phyloP scores from a whole-genome alignment of 2,888 invertebrate species.

The Gandaritis pyraliata region DNA sequence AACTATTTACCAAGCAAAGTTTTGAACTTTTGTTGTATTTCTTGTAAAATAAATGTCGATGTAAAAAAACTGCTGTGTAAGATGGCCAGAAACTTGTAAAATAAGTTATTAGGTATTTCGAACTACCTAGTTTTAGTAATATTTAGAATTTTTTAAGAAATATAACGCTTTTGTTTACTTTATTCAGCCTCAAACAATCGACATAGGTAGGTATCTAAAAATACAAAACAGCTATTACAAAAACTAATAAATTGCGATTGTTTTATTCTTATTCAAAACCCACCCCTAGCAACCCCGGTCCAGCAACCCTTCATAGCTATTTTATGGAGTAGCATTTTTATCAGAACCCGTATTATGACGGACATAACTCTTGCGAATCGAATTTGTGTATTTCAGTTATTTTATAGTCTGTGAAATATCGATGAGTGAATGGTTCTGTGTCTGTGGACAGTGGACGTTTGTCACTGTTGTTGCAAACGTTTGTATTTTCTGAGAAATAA shows the following conservation, averaged over 20 bases:
- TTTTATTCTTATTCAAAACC: not conserved
- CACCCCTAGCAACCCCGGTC: constrained; percentile 33
- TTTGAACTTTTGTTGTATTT: too few relatives aligned
- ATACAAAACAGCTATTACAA: too few relatives aligned
- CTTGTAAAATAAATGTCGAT: too few relatives aligned
- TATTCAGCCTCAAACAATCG: too few relatives aligned
- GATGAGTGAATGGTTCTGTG: constrained; percentile 20
- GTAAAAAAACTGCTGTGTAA: too few relatives aligned
- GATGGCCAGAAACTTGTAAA: too few relatives aligned
- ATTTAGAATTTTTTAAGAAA: not conserved
- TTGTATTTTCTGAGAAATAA: constrained; percentile 16
- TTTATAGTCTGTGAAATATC: constrained; percentile 33
- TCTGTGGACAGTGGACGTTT: constrained; percentile 23
- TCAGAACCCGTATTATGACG: constrained; percentile 36
- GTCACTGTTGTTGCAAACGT: constrained; percentile 13
- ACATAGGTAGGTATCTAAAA: too few relatives aligned
- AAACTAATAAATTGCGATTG: too few relatives aligned
- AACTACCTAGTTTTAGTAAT: too few relatives aligned
- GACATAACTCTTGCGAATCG: constrained; percentile 36
- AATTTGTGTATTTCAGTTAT: constrained; percentile 35
- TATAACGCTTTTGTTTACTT: too few relatives aligned
- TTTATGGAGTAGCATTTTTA: constrained; percentile 37
- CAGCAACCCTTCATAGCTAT: constrained; percentile 24
- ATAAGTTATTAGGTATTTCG: too few relatives aligned
- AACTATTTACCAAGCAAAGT: not conserved